These are phyloP conservation scores for Drosophila kambysellisi DNA, from an alignment of 2,888 invertebrate genomes.

Conservation along the genomic window DNA sequence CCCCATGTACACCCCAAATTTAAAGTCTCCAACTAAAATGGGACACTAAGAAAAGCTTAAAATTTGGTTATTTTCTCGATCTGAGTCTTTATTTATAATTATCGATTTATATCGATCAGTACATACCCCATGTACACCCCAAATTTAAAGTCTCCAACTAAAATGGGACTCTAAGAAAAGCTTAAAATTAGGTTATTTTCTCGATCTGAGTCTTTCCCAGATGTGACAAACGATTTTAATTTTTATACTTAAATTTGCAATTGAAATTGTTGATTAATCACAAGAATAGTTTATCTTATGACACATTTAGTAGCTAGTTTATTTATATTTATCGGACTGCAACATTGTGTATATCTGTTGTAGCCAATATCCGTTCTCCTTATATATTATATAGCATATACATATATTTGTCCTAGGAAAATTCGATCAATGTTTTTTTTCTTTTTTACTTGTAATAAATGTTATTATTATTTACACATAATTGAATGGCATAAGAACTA, in stretches of 20 bases:
- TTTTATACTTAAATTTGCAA: not conserved
- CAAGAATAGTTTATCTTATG: not conserved
- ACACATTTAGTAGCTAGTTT: not conserved
- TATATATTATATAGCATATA: not conserved
- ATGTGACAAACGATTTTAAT: not conserved
- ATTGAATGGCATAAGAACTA: not conserved
- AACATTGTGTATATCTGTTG: too few species aligned
- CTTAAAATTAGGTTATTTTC: too few species aligned
- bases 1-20: too few species aligned
- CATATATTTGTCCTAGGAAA: not conserved
- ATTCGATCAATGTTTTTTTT: not conserved
- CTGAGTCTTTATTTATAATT: conserved; percentile 38
- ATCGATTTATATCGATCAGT: not conserved
- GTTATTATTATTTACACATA: not conserved
- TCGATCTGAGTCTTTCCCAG: conserved; percentile 40
- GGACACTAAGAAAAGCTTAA: not conserved
- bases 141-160: not conserved
- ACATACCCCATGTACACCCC: too few species aligned
- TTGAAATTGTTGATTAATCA: not conserved
- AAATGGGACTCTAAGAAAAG: not conserved
- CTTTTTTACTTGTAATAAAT: too few species aligned
- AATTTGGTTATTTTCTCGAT: conserved; percentile 3
- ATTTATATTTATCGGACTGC: too few species aligned
- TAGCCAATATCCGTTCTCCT: too few species aligned
- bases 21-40: not conserved